phyloP scores from a whole-genome alignment of 2,113 vertebrate species.

The Cephalopterus ornatus region DNA sequence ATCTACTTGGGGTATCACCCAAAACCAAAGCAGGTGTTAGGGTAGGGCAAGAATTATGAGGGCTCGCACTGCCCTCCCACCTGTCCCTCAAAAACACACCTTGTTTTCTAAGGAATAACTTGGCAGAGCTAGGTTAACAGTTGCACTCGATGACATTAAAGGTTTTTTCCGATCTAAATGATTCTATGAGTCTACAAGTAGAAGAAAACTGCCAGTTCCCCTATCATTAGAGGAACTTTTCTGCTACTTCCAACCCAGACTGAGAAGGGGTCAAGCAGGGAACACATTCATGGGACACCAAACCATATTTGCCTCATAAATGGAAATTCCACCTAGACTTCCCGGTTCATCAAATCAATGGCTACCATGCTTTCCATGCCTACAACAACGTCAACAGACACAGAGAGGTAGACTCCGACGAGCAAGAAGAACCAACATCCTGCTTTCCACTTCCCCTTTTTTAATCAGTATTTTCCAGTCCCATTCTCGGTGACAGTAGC shows the following conservation, averaged over 20 bases:
- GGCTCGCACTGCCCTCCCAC: neutral
- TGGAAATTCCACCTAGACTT: neutral
- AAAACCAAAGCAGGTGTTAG: neutral
- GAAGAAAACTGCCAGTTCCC: neutral
- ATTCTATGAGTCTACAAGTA: neutral
- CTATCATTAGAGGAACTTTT: neutral
- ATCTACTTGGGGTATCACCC: neutral
- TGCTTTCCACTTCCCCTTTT: conserved; percentile 6
- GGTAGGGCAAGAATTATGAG: neutral
- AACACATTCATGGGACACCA: neutral
- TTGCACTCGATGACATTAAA: neutral
- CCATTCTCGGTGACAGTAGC: neutral
- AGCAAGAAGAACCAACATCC: neutral
- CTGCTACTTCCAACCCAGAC: neutral
- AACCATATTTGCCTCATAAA: neutral
- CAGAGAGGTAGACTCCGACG: neutral
- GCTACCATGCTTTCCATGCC: neutral
- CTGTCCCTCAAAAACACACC: neutral
- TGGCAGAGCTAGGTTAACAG: neutral
- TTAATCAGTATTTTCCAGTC: neutral
- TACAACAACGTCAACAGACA: neutral
- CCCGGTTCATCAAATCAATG: neutral
- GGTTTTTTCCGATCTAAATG: neutral
- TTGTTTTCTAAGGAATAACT: neutral
- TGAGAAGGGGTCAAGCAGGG: neutral